Evolutionary conservation across 1,140 invertebrate genomes (phyloP), one percentile per base, ranked within the genome.

Genomic region (Trichonephila clavata): DNA sequence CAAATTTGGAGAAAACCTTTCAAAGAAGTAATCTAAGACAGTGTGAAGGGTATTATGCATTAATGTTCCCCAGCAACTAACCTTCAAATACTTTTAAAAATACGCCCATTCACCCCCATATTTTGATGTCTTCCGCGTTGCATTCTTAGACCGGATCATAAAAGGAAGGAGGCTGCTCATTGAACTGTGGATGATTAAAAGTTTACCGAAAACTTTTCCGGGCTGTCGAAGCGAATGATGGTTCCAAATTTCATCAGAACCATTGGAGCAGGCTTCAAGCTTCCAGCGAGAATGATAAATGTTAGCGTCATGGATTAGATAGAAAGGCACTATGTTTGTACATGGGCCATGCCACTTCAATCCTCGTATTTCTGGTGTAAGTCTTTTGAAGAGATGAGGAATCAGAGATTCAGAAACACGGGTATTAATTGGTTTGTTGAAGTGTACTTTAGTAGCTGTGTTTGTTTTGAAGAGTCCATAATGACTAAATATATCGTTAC

Each of bases 171-270:
- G 27, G 24, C 71, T 77, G 71, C 32, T 39, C 71, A 77, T 77
- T 39, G 71, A 39, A 27, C 71, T 77, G 71, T 77, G 27, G 24
- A 77, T 77, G 71, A 77, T 77, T 77, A 77, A 77, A 77, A 77
- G 71, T 77, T 77, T 77, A 77, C 68, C 71, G 71, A 39, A 77
- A 77, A 77, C 24, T 77, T 77, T 77, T 77, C 71, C 71, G 71
- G 71, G 71, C 27, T 77, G 71, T 77, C 71, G 71, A 77, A 77
- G 71, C 71, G 71, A 13, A 77, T 32, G 71, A 77, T 77, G 71
- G 71, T 39, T 18, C 71, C 71, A 77, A 77, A 77, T 77, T 77
- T 77, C 71, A 77, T 77, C 71, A 77, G 27, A 77, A 32, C 16
- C 71, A 77, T 77, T 77, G 24, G 71, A 77, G 71, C 71, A 77